phyloP scores from a whole-genome alignment of 2,888 invertebrate genomes.

The Apodemia zela region DNA sequence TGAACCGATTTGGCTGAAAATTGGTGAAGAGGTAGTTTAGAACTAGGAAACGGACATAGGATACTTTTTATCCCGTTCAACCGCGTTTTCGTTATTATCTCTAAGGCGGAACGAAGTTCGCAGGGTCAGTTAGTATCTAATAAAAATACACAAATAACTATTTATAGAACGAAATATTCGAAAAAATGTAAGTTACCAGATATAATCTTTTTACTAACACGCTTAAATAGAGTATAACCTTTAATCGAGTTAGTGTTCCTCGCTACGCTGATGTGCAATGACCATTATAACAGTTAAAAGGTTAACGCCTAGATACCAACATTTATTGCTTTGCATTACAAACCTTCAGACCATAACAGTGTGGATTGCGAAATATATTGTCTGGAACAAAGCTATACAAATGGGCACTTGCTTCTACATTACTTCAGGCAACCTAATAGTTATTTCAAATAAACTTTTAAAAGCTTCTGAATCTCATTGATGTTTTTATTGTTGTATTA shows the following conservation, averaged over 20 bases:
- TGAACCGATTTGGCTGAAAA: too few relatives aligned
- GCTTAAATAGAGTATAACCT: not conserved
- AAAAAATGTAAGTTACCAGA: too few relatives aligned
- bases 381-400: constrained; percentile 1
- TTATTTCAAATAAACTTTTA: not conserved
- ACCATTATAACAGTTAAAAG: constrained; percentile 6
- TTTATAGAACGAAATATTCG: too few relatives aligned
- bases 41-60: too few relatives aligned
- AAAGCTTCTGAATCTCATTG: too few relatives aligned
- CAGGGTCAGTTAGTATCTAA: too few relatives aligned
- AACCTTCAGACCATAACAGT: not conserved
- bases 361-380: constrained; percentile 1
- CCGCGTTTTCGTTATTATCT: too few relatives aligned
- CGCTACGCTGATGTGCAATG: not conserved
- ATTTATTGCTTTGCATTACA: constrained; percentile 2
- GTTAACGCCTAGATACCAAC: constrained; percentile 5
- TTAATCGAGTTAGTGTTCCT: not conserved
- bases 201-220: not conserved
- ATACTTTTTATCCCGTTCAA: too few relatives aligned
- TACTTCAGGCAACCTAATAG: constrained; percentile 2
- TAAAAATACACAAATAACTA: too few relatives aligned
- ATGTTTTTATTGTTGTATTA: too few relatives aligned
- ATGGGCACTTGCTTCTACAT: not conserved
- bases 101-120: too few relatives aligned
- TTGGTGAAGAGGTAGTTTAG: too few relatives aligned